Base-by-base conservation (phyloP, 1,140 invertebrate genomes). In the Archivesica marissinica region DNA sequence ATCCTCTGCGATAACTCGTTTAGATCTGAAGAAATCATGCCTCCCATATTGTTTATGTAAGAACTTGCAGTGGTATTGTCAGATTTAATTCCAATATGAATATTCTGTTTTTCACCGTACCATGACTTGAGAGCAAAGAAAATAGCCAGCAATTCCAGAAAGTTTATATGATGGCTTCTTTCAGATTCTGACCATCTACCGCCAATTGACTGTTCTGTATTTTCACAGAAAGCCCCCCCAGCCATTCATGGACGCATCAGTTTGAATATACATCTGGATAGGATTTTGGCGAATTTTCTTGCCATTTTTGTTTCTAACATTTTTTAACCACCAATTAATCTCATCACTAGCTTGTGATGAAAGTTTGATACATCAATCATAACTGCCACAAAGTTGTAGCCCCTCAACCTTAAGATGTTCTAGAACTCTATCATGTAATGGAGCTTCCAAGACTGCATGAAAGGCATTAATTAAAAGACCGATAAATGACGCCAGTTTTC, bases 11-110 rank as follows among this genome's bases (percentile, higher is more conserved):
- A 33, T 61, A 75, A 17, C 33, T n/a, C 0, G 38, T 88, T 54
- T 44, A 33, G 33, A 11, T 28, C 15, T 15, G n/a, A n/a, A 41
- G 80, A 44, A 20, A 33, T 11, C 17, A 56, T 77, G 39, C 64
- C 80, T 7, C 75, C 85, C 70, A 85, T 76, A 23, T 85, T 56
- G n/a, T 80, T 81, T 25, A 87, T 77, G 28, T 80, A 81, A 17
- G 80, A 17, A 11, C 87, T 66, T 52, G 88, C 82, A 47, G 85
- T 85, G 9, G 35, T 39, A 52, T 80, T 59, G n/a, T 68, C 61
- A 54, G n/a, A 70, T 23, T 70, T 44, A 70, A 72, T 41, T 13
- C 15, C 44, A 25, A 81, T 39, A 72, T 70, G 61, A 38, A 30
- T 41, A 72, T 70, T 30, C 3, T 28, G 59, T 20, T 13, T 50